Evolutionary conservation across 92 coral and sea anemone genomes (phyloP).

Genomic region (Meandrina meandrites): DNA sequence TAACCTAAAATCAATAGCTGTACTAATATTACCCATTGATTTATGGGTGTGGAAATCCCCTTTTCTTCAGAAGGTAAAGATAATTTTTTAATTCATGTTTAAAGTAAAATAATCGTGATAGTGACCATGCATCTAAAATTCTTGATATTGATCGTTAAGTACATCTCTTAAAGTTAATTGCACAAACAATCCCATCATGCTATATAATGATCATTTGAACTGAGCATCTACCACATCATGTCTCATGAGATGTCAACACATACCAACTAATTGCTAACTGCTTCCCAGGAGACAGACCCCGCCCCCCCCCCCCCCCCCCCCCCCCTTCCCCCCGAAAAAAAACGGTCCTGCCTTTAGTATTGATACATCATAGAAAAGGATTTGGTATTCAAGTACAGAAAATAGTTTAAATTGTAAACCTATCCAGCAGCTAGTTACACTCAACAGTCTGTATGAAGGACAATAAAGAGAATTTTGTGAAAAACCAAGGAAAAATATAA

Average conservation of each 20-base stretch:
- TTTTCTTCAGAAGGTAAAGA: background rate
- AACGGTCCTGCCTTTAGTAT: background rate
- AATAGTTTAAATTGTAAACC: background rate
- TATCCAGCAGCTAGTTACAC: background rate
- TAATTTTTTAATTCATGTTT: background rate
- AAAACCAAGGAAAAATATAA: background rate
- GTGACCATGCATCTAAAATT: background rate
- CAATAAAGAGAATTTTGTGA: background rate
- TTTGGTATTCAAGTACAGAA: background rate
- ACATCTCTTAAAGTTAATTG: background rate
- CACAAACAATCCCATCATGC: background rate
- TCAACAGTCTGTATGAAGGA: background rate
- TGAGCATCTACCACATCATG: background rate
- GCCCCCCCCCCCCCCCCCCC: too few relatives aligned
- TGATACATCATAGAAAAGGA: background rate
- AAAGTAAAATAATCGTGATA: background rate
- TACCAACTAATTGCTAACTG: background rate
- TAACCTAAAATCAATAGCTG: constrained; percentile 12
- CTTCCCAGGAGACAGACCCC: background rate
- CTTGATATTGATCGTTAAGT: too few relatives aligned
- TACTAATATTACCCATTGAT: background rate
- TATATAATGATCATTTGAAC: background rate
- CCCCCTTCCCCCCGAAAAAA: too few relatives aligned
- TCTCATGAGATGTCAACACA: background rate
- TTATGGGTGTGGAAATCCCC: constrained; percentile 24